A percentile compares a stretch with the other conserved stretches of the same genome.
Conservation (phyloP, 2,113 vertebrate species). For the Bubo scandiacus region DNA sequence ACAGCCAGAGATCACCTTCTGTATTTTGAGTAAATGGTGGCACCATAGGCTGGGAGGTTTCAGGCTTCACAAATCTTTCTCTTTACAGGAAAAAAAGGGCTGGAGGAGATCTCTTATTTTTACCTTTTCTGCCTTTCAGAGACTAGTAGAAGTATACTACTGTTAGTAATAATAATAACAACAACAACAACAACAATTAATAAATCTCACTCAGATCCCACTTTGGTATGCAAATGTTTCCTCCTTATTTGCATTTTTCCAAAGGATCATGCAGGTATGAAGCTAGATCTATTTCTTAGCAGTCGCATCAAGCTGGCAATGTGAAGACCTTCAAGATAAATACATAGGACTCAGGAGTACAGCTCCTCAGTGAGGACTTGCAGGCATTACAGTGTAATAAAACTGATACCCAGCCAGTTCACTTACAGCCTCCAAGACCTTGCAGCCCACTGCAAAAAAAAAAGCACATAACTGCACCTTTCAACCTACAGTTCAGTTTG, state of each 20-base stretch:
- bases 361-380: background rate
- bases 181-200: background rate
- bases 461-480: background rate
- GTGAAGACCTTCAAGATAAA: background rate
- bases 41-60: background rate
- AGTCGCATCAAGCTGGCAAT: background rate
- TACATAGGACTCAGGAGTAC: background rate
- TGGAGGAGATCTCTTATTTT: background rate
- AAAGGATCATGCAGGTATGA: background rate
- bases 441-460: background rate
- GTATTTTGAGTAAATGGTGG: background rate
- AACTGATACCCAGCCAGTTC: background rate
- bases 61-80: background rate
- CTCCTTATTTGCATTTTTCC: constrained; percentile 14
- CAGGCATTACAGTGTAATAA: background rate
- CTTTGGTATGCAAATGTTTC: background rate
- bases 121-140: background rate
- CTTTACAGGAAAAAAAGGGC: background rate
- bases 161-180: background rate
- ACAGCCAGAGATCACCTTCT: background rate
- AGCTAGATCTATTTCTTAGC: background rate
- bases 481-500: background rate
- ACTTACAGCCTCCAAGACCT: background rate
- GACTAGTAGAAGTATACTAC: background rate
- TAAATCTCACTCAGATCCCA: background rate